Percentiles rank a stretch among this genome's conserved stretches.
phyloP scores from a whole-genome alignment of 2,113 vertebrate genomes.

The Pelobates fuscus region DNA sequence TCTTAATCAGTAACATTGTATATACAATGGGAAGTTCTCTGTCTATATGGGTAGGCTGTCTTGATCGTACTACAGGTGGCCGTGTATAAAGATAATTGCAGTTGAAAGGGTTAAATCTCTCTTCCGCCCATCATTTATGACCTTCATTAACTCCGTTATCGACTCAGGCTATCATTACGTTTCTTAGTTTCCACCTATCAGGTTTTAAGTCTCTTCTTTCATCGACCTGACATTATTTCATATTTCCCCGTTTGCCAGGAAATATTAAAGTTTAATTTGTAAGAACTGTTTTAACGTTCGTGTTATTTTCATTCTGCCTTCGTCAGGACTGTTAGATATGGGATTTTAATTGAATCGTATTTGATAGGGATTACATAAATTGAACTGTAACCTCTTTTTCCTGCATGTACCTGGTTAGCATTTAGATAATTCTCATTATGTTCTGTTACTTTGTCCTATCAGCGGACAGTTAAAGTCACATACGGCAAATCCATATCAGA shows the following conservation, averaged over 20 bases:
- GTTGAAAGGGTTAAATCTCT: no score
- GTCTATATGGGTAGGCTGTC: no score
- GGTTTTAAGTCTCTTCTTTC: not conserved
- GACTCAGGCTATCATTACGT: no score
- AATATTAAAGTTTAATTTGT: not conserved
- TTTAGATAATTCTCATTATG: not conserved
- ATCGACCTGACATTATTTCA: not conserved
- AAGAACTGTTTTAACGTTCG: not conserved
- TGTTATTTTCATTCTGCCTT: not conserved
- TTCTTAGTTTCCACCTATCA: not conserved
- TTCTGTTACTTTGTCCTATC: not conserved
- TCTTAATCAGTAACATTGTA: no score
- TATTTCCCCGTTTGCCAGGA: not conserved
- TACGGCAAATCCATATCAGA: not conserved
- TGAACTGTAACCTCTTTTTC: not conserved
- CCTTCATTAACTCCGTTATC: no score
- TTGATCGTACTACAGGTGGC: no score
- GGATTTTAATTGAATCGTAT: not conserved
- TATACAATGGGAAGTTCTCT: no score
- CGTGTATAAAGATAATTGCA: no score
- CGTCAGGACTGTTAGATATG: not conserved
- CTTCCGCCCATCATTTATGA: no score
- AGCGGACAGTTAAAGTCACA: not conserved
- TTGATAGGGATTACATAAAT: not conserved
- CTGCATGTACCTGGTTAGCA: not conserved